Base-by-base conservation (phyloP, 2,797 vertebrate genomes). In the Protonibea diacanthus region DNA sequence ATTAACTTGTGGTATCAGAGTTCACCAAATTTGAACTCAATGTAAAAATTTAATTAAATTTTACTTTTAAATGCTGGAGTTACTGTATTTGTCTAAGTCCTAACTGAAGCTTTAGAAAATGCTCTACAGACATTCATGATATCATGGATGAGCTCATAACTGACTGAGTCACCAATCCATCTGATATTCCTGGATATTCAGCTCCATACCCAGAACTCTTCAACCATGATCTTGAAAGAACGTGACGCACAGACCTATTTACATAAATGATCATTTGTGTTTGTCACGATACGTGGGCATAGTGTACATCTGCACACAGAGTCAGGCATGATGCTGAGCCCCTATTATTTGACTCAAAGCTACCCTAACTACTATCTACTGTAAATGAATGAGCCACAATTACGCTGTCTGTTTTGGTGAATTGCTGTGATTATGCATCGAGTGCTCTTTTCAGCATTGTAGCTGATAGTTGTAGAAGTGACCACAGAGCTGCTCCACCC, bases 401-500 rank as follows among this genome's bases (percentile, higher is more conserved):
- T 61, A 15, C 5, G 6, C 58, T 65, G 45, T 74, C 40, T 58
- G 52, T 80, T 71, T 75, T 6, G 38, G 44, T 74, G 33, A 76
- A 89, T 78, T 74, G 77, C 80, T 71, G 77, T 76, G 77, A 86
- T 81, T 84, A 62, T 74, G 71, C 67, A 70, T 10, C 40, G 76
- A 83, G 20, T 3, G 58, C 25, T 1, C 25, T 70, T 82, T 82
- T 69, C 56, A 74, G 75, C 27, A 38, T 52, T 78, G 51, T 25
- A 67, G 78, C 6, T 71, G 80, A 85, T 79, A 73, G 69, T 57
- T 83, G 82, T 21, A 78, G 71, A 85, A 80, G 66, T 52, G 83
- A 92, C 92, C 93, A 90, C 91, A 92, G 86, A 86, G 77, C 73
- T 76, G 90, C 90, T 92, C 92, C 91, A 87, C 89, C 91, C 88